Base-by-base conservation (phyloP, 2,888 invertebrate genomes). In the Perithous albicinctus region DNA sequence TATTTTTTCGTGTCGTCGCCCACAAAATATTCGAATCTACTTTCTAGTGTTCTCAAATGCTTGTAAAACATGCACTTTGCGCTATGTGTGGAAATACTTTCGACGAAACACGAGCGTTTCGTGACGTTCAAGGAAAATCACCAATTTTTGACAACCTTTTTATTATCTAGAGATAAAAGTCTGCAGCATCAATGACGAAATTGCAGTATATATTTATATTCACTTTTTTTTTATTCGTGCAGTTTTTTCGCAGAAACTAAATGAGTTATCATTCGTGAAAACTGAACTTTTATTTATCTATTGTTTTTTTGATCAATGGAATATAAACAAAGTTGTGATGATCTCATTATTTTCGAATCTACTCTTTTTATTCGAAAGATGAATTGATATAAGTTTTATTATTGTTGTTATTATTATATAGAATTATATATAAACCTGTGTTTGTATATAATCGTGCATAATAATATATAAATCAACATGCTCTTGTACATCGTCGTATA, bases 1-100 rank as follows among this genome's bases (percentile, higher is more conserved):
- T 51, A 6, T 59, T 63, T 51, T n/a, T 69, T 69, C 51, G 29
- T 56, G 63, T 69, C 51, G 43, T 63, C n/a, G 41, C 46, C 32
- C 26, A 18, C 35, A 51, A 61, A 69, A 69, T 35, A 12, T 38
- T 63, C 7, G 18, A 70, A 15, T 38, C 4, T 29, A 5, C 38
- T 10, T n/a, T 10, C n/a, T 6, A 23, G n/a, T 8, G 29, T 15
- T 35, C 6, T 59, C 8, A 15, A 32, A 56, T 6, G 56, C 2
- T 59, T 8, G 8, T 59, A 59, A 59, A 59, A 32, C 15, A 59
- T 59, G 59, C 35, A 59, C 6, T 18, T 35, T 4, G 32, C 15
- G 8, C n/a, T 15, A 59, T 18, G 59, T 32, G 18, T 32, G 15
- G 18, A n/a, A 8, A 10, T 23, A 10, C 8, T 41, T 63, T 63